Percentiles rank a stretch among this genome's conserved stretches.
Evolutionary conservation across 2,113 vertebrate genomes (phyloP).

Genomic region (Corynorhinus townsendii): DNA sequence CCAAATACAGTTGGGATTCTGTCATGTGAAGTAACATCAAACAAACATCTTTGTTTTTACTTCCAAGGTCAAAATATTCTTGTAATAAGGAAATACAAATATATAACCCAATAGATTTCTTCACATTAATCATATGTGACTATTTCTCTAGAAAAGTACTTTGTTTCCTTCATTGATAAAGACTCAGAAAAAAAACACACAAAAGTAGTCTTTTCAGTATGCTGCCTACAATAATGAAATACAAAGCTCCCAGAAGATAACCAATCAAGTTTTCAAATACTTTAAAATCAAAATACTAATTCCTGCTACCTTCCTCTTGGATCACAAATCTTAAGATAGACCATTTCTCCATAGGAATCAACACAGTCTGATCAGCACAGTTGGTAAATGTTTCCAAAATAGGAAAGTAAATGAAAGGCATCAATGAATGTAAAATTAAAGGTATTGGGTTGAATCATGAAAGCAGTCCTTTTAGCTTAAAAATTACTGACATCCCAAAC

Average conservation of each 20-base stretch:
- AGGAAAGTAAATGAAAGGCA: conserved; percentile 5
- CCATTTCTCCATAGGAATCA: conserved; percentile 2
- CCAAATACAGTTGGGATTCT: background rate
- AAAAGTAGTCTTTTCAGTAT: background rate
- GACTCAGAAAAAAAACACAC: background rate
- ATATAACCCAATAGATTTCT: background rate
- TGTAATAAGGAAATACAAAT: background rate
- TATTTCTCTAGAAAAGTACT: background rate
- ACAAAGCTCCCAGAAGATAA: background rate
- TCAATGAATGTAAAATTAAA: conserved; percentile 9
- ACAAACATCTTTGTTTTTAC: background rate
- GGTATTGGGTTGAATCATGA: background rate
- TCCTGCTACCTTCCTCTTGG: background rate
- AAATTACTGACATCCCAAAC: background rate
- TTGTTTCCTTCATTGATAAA: background rate
- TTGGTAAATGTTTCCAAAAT: background rate
- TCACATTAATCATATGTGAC: background rate
- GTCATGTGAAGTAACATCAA: background rate
- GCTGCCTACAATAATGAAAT: background rate
- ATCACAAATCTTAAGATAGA: background rate
- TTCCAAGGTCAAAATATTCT: conserved; percentile 18
- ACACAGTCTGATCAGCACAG: background rate
- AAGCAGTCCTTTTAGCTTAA: background rate
- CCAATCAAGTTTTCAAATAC: background rate
- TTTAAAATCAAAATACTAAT: conserved; percentile 26